Conservation (phyloP, 2,888 invertebrate species). For the Homarus gammarus region DNA sequence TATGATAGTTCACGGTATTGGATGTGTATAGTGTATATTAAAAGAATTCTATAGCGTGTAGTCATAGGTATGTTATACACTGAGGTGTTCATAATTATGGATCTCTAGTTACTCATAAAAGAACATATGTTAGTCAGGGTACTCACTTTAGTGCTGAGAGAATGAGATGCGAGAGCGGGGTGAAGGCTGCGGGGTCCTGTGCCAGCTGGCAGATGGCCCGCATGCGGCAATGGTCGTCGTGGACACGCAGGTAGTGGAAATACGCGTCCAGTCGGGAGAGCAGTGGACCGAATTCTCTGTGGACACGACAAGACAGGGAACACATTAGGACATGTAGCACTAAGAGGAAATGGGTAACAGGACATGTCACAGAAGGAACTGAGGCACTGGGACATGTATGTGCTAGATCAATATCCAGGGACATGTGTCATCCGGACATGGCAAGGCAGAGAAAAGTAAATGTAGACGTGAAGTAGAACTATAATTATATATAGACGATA, state of each 20-base stretch:
- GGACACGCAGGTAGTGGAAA: constrained; percentile 55
- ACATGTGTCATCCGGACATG: neutral
- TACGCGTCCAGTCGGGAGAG: constrained; percentile 67
- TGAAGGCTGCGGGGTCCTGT: constrained; percentile 16
- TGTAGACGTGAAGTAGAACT: too few species aligned
- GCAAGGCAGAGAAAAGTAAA: neutral
- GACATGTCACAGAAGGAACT: neutral
- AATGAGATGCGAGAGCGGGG: constrained; percentile 53
- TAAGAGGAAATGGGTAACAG: neutral
- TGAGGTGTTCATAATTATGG: too few species aligned
- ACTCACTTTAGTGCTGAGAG: constrained; percentile 69
- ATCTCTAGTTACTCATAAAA: too few species aligned
- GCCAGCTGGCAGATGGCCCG: constrained; percentile 57
- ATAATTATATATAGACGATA: too few species aligned
- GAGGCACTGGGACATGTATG: neutral
- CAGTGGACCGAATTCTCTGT: constrained; percentile 34
- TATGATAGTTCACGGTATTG: too few species aligned
- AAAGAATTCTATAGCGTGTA: too few species aligned
- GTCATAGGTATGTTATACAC: too few species aligned
- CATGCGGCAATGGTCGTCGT: constrained; percentile 56
- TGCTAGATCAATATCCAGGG: neutral
- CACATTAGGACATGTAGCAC: neutral
- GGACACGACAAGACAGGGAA: neutral
- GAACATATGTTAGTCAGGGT: neutral
- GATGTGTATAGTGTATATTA: too few species aligned